These are phyloP conservation scores for Phorcus lineatus DNA, from an alignment of 2,888 invertebrate genomes.

Conservation along the genomic window DNA sequence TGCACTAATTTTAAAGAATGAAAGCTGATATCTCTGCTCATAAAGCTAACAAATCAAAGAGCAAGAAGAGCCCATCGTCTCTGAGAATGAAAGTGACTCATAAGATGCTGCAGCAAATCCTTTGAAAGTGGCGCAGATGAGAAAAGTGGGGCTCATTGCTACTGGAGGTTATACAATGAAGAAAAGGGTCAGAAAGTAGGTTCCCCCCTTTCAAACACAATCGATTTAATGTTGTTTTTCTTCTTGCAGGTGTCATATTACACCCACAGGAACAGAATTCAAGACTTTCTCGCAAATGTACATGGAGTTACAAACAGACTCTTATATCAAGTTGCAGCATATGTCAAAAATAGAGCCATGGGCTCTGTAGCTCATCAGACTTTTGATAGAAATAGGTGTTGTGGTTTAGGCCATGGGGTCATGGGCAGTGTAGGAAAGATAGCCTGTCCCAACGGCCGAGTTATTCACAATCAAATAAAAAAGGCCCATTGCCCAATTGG, in stretches of 20 bases:
- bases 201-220: neutral
- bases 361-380: too few species aligned
- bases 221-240: neutral
- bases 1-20: slow-evolving; percentile 31
- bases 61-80: neutral
- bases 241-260: neutral
- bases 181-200: neutral
- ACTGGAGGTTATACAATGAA: neutral
- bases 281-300: neutral
- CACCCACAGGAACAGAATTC: neutral
- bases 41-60: neutral
- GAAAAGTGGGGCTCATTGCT: neutral
- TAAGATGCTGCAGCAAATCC: neutral
- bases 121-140: neutral
- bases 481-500: too few species aligned
- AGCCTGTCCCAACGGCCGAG: too few species aligned
- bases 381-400: too few species aligned
- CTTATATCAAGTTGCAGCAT: neutral
- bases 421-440: too few species aligned
- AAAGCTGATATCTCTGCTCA: slow-evolving; percentile 17
- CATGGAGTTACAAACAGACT: neutral
- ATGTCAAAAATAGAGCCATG: too few species aligned
- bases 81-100: neutral
- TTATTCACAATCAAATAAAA: too few species aligned
- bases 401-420: too few species aligned